Conservation (phyloP, 1,140 invertebrate species). For the Glossosoma conforme region DNA sequence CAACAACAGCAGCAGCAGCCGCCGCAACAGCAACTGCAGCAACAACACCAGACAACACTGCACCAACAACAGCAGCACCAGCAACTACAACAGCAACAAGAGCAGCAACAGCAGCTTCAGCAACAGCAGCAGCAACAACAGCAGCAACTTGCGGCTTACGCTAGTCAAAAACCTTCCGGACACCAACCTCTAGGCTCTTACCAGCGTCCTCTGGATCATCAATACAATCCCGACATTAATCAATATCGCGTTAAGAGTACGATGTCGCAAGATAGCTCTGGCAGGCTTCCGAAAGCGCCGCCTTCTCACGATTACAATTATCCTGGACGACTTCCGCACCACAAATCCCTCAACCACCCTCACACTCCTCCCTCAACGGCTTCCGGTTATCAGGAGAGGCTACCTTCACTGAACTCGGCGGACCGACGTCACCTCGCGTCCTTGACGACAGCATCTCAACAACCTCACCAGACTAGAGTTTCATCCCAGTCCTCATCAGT, state of each 20-base stretch:
- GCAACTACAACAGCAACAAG: conserved; percentile 4
- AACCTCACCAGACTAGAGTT: not conserved
- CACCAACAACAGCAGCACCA: conserved; percentile 4
- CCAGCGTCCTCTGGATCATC: not conserved
- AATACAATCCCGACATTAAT: conserved; percentile 11
- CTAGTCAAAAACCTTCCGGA: too few relatives aligned
- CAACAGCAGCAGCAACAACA: conserved; percentile 4
- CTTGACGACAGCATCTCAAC: not conserved
- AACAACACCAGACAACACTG: not conserved
- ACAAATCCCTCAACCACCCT: conserved; percentile 12
- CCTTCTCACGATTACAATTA: conserved; percentile 22
- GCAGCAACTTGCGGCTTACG: conserved; percentile 1
- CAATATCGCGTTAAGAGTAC: not conserved
- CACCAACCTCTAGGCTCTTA: too few relatives aligned
- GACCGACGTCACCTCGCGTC: conserved; percentile 23
- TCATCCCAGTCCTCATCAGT: not conserved
- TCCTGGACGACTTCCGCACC: conserved; percentile 6
- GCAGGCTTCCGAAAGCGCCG: conserved; percentile 8
- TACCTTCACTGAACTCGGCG: conserved; percentile 4
- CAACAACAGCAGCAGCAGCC: not conserved
- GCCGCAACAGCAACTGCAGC: conserved; percentile 9
- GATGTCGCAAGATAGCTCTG: conserved; percentile 11
- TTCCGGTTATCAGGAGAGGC: conserved; percentile 21
- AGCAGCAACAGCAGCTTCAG: conserved; percentile 5
- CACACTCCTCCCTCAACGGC: not conserved